Conservation (phyloP, 2,113 vertebrate genomes). For the Gambusia holbrooki region DNA sequence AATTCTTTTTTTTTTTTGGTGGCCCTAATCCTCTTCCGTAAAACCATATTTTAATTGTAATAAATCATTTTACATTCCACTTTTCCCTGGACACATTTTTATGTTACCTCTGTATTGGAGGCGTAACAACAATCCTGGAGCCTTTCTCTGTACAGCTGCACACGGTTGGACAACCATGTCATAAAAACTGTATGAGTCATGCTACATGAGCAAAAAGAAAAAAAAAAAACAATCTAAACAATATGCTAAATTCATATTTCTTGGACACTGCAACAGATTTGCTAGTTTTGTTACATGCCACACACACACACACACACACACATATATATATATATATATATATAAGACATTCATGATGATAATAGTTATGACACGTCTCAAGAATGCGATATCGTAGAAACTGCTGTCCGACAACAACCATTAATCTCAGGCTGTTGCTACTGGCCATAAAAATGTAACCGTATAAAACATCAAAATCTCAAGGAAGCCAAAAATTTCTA, state of each 20-base stretch:
- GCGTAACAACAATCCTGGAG: neutral
- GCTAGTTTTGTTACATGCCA: neutral
- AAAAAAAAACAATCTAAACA: neutral
- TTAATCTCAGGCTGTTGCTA: neutral
- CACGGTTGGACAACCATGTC: conserved; percentile 8
- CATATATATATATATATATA: too few species aligned
- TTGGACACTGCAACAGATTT: neutral
- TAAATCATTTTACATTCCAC: too few species aligned
- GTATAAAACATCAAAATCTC: neutral
- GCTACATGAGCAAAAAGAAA: neutral
- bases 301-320: too few species aligned
- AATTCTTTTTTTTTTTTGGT: too few species aligned
- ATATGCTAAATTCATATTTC: neutral
- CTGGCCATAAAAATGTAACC: conserved; percentile 1
- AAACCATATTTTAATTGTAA: too few species aligned
- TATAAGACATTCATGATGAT: neutral
- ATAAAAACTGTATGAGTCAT: conserved; percentile 18
- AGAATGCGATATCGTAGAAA: neutral
- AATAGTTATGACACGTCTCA: neutral
- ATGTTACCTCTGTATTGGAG: too few species aligned
- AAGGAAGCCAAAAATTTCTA: neutral
- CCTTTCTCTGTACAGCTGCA: neutral
- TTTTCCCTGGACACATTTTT: too few species aligned
- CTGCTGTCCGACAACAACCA: neutral
- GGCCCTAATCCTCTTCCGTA: too few species aligned